Percentiles rank a stretch among this genome's conserved stretches.
These are phyloP conservation scores for Gymnobelideus leadbeateri DNA, from an alignment of 2,113 vertebrate genomes.

Conservation along the genomic window DNA sequence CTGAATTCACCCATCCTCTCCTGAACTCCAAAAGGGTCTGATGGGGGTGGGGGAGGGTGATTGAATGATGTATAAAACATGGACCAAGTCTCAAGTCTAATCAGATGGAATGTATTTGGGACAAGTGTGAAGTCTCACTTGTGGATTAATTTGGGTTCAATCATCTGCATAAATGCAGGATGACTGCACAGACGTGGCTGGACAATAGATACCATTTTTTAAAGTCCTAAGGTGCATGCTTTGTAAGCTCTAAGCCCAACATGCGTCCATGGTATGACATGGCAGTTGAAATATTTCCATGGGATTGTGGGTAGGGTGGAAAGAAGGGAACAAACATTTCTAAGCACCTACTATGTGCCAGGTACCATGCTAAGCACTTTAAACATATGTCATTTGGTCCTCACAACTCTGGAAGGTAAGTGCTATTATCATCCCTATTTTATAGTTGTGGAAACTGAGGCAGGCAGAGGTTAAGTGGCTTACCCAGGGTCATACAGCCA, in stretches of 20 bases:
- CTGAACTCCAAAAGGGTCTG: background rate
- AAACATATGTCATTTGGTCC: background rate
- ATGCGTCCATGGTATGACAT: background rate
- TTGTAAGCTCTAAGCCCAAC: background rate
- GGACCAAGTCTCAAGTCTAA: background rate
- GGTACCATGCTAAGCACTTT: background rate
- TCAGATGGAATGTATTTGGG: background rate
- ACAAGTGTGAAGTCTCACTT: background rate
- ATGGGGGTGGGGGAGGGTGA: no score
- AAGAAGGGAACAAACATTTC: background rate
- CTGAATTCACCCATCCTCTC: no score
- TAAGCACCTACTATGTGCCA: background rate
- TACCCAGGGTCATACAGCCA: background rate
- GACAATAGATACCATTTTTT: background rate
- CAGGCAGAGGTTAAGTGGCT: background rate
- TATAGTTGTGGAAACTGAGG: background rate
- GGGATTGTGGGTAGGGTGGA: background rate
- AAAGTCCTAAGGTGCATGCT: background rate
- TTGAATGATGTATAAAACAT: background rate
- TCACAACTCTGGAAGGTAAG: background rate
- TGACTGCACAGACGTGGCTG: background rate
- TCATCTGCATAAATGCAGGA: background rate
- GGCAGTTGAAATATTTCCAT: background rate
- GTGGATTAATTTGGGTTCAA: background rate
- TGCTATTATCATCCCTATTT: background rate